A percentile compares a stretch with the other conserved stretches of the same genome.
These are phyloP conservation scores for Danio choprae DNA, from an alignment of 2,797 vertebrate genomes.

Conservation along the genomic window DNA sequence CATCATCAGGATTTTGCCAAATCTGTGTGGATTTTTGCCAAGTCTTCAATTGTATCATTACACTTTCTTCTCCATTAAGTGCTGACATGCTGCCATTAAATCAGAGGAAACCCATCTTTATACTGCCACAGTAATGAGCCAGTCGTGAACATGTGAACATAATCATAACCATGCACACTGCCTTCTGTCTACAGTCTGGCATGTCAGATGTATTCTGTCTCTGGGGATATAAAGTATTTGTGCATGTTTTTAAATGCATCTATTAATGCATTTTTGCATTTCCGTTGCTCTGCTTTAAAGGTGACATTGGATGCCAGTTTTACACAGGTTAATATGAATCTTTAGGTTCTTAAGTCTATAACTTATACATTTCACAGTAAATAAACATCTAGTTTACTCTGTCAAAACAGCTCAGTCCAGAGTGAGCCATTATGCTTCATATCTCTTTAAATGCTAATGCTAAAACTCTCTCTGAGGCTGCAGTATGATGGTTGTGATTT, in stretches of 20 bases:
- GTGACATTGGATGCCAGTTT: too few relatives aligned
- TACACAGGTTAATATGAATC: too few relatives aligned
- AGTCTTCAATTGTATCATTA: constrained; percentile 2
- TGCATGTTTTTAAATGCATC: background rate
- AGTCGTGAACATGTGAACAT: background rate
- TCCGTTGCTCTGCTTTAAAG: background rate
- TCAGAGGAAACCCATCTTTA: background rate
- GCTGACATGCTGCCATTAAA: background rate
- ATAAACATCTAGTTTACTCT: too few relatives aligned
- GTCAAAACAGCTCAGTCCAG: too few relatives aligned
- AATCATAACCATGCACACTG: constrained; percentile 1
- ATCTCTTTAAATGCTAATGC: too few relatives aligned
- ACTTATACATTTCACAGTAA: too few relatives aligned
- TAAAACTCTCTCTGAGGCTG: too few relatives aligned
- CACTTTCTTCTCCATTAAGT: background rate
- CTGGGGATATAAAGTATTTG: background rate
- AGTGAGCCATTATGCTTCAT: too few relatives aligned
- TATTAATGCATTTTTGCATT: background rate
- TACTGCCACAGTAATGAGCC: background rate
- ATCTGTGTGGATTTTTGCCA: background rate
- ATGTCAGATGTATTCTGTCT: constrained; percentile 9
- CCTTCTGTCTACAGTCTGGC: background rate
- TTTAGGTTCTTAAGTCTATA: too few relatives aligned
- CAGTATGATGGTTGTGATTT: too few relatives aligned
- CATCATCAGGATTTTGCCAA: background rate